Base-by-base conservation (phyloP, 2,888 invertebrate species). In the Polyommatus icarus region DNA sequence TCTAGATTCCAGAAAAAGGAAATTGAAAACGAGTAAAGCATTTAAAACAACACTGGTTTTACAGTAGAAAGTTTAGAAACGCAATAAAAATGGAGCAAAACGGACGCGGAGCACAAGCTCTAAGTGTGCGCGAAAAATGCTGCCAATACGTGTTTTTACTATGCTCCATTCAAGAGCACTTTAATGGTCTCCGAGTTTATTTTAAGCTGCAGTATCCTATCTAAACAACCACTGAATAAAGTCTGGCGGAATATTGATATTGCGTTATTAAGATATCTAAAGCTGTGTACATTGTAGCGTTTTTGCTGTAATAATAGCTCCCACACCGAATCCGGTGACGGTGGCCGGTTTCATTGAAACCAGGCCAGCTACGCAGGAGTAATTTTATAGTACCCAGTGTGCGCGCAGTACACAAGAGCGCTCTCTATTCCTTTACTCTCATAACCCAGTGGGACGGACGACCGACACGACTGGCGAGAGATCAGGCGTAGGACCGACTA, bases 71-170 rank as follows among this genome's bases (percentile, higher is more conserved):
- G 40, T 77, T 20, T 59, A 59, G 36, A n/a, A 57, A 72, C 73
- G 72, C 40, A 77, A 77, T 77, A 61, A 77, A 77, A 77, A 77
- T 73, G 73, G 59, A 72, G 50, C 59, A 59, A 20, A 59, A 73
- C 59, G 57, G 24, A 73, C 72, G 59, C 59, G 24, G 29, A 24
- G 75, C 46, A 50, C 75, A 18, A 54, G 50, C 75, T 75, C 54
- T 54, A 75, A 75, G 75, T 75, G 75, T 29, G 75, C 75, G 50
- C 24, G 75, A 54, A 75, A 75, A 75, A 75, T 54, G 46, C 46
- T 24, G 50, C 75, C 75, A 75, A 75, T 75, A 75, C 75, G 50
- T 75, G 75, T 75, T 54, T 73, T 50, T 54, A 73, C 75, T 75
- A 54, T 29, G 54, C 75, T 29, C 75, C 46, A 29, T 54, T 54